Evolutionary conservation across 53 echinoderm and acorn worm species (phyloP), one percentile per base, ranked within the genome.

Genomic region (Hippasteria phrygiana): DNA sequence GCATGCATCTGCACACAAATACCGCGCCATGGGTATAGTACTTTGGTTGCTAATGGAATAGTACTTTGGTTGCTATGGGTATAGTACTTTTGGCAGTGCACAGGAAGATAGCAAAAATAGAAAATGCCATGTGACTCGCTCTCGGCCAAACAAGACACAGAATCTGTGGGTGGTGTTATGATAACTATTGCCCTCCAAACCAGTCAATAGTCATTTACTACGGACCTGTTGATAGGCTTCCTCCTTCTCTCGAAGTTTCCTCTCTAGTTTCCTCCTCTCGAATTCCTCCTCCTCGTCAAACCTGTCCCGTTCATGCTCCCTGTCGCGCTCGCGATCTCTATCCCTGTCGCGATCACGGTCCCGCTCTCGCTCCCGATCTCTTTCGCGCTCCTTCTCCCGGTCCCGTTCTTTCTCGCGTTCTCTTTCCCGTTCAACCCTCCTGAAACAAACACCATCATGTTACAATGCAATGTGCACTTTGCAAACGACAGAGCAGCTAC

Each of bases 151-250:
- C n/a, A n/a, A n/a, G n/a, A n/a, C n/a, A n/a, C n/a, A n/a, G n/a
- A n/a, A n/a, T n/a, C n/a, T n/a, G n/a, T n/a, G n/a, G n/a, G n/a
- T n/a, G n/a, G 20, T 11, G 18, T 26, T 16, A 47, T 42, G 0
- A 45, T n/a, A 43, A 75, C 47, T 75, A 67, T 26, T 67, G 67
- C 67, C 67, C 36, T 3, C 34, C 16, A 1, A 34, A 3, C 10
- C n/a, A 11, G 67, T 33, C 59, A 59, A 59, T 59, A 59, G n/a
- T 59, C 16, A n/a, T 32, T 20, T 55, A 24, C 8, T 45, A 42
- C 89, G 20, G 36, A 97, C 98, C 94, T 94, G 94, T 79, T 94
- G 98, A 87, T 97, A 96, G 14, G 98, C 98, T 34, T 95, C 94
- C 78, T 97, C 98, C 50, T 97, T 97, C 78, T 97, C 98, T 69